Evolutionary conservation across 2,888 invertebrate species (phyloP).

Genomic region (Ryuthela nishihirai): DNA sequence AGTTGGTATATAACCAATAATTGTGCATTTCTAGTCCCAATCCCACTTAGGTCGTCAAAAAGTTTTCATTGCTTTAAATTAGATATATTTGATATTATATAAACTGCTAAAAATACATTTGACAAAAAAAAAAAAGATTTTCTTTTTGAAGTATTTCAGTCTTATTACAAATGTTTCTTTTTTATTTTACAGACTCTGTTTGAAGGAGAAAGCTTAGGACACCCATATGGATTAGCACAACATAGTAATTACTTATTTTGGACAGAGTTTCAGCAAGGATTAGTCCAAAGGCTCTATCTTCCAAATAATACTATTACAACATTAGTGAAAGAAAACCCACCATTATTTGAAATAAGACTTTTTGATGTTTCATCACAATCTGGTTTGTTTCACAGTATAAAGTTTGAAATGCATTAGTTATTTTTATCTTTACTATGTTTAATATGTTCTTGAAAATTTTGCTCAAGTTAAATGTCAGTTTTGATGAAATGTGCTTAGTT

Average conservation of each 20-base stretch:
- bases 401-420: too few relatives aligned
- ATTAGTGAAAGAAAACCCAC: conserved; percentile 60
- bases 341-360: conserved; percentile 60
- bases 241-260: conserved; percentile 63
- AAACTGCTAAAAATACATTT: too few relatives aligned
- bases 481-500: too few relatives aligned
- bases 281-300: conserved; percentile 57
- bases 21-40: too few relatives aligned
- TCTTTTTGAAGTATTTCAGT: background rate
- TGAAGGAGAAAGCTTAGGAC: conserved; percentile 55
- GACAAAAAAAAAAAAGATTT: too few relatives aligned
- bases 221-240: conserved; percentile 66
- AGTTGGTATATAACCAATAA: too few relatives aligned
- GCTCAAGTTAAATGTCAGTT: too few relatives aligned
- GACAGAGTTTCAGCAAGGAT: conserved; percentile 66
- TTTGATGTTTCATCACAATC: conserved; percentile 60
- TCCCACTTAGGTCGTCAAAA: too few relatives aligned
- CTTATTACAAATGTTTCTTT: conserved; percentile 3
- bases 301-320: conserved; percentile 52
- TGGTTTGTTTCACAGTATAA: conserved; percentile 51
- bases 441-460: too few relatives aligned
- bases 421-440: too few relatives aligned
- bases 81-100: too few relatives aligned
- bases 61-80: too few relatives aligned
- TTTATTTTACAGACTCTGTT: conserved; percentile 49